Evolutionary conservation across 1,140 invertebrate species (phyloP).

Genomic region (Drosophila eugracilis): DNA sequence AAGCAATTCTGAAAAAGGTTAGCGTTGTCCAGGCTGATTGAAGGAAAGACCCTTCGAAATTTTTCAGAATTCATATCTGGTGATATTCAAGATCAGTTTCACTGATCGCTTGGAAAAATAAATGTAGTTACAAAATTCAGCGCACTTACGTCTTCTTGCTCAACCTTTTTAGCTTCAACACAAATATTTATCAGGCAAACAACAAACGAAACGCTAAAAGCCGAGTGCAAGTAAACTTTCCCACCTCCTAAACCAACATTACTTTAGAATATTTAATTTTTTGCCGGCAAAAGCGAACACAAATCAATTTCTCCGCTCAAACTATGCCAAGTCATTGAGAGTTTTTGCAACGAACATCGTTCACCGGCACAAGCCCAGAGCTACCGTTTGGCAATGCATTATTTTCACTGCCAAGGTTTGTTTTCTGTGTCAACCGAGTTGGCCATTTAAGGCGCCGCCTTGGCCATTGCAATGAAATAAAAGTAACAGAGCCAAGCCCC

Average conservation of each 20-base stretch:
- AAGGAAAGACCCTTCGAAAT: background rate
- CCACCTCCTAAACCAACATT: conserved; percentile 24
- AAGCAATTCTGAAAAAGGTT: background rate
- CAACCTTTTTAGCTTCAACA: background rate
- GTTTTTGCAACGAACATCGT: conserved; percentile 24
- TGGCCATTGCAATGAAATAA: conserved; percentile 3
- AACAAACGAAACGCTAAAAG: conserved; percentile 1
- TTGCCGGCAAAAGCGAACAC: conserved; percentile 12
- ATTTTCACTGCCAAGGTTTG: conserved; percentile 63
- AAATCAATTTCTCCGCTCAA: conserved; percentile 42
- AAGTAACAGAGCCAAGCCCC: conserved; percentile 7
- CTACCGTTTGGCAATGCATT: conserved; percentile 36
- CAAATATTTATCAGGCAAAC: background rate
- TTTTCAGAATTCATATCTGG: no score
- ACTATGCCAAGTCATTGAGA: conserved; percentile 40
- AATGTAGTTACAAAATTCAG: background rate
- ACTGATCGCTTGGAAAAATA: background rate
- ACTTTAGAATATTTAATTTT: conserved; percentile 18
- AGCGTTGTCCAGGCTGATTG: background rate
- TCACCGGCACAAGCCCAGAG: conserved; percentile 32
- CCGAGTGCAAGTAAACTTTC: background rate
- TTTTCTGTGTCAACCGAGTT: conserved; percentile 45
- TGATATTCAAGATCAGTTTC: no score
- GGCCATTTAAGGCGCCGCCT: conserved; percentile 56
- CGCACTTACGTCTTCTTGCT: no score